Percentiles rank a stretch among this genome's conserved stretches.
Conservation (phyloP, 2,113 vertebrate genomes). For the Pyrgilauda ruficollis region DNA sequence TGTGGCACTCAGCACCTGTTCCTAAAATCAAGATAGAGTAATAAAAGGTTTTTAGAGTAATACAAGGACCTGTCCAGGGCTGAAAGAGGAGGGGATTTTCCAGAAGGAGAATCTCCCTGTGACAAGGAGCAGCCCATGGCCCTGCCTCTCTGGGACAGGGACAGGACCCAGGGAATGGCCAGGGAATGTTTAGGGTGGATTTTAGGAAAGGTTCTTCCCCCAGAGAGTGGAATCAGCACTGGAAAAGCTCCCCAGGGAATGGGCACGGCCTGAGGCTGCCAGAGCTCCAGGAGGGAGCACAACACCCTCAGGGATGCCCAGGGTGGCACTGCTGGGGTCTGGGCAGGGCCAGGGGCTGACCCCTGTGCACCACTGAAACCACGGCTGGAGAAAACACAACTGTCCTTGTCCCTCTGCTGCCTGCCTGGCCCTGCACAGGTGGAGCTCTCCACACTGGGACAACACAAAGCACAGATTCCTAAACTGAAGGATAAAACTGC, state of each 20-base stretch:
- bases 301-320: background rate
- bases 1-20: accelerated
- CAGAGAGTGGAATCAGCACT: background rate
- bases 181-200: background rate
- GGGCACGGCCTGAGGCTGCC: background rate
- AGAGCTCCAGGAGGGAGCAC: background rate
- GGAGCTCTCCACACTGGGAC: background rate
- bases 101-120: background rate
- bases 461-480: background rate
- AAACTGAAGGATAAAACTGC: background rate
- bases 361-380: background rate
- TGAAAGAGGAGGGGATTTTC: background rate
- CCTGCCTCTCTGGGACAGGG: background rate
- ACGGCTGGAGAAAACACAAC: accelerated
- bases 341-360: background rate
- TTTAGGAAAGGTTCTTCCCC: background rate
- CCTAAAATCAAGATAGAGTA: accelerated
- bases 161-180: background rate
- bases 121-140: background rate
- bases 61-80: too few relatives aligned
- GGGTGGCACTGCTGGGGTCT: background rate
- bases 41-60: background rate
- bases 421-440: background rate
- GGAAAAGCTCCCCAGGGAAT: background rate
- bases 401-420: background rate